Evolutionary conservation across 2,797 vertebrate genomes (phyloP).

Genomic region (Acestrorhynchus altus): DNA sequence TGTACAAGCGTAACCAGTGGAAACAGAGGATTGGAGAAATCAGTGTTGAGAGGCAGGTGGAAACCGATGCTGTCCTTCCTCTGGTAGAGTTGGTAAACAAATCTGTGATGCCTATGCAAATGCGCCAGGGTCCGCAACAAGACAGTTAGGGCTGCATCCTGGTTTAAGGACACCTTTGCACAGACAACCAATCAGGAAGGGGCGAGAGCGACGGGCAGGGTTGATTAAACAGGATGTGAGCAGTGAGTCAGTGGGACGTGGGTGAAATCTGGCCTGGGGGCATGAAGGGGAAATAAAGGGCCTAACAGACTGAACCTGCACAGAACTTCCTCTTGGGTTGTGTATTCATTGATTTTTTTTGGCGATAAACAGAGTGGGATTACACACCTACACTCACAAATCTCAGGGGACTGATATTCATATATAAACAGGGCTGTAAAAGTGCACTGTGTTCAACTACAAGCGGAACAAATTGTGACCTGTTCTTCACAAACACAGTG

Average conservation of each 20-base stretch:
- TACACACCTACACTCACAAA: too few relatives aligned
- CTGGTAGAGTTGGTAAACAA: conserved; percentile 74
- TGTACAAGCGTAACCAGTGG: background rate
- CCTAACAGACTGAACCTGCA: conserved; percentile 38
- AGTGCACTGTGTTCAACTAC: too few relatives aligned
- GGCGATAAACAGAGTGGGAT: too few relatives aligned
- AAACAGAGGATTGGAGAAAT: conserved; percentile 67
- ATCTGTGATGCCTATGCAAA: conserved; percentile 84
- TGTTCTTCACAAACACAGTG: too few relatives aligned
- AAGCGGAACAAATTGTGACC: too few relatives aligned
- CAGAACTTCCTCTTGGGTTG: conserved; percentile 47
- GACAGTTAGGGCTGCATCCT: conserved; percentile 75
- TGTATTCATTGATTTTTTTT: too few relatives aligned
- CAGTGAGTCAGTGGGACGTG: conserved; percentile 55
- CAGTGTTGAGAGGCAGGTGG: conserved; percentile 67
- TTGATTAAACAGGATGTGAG: conserved; percentile 73
- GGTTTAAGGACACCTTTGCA: conserved; percentile 60
- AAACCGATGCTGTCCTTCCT: conserved; percentile 57
- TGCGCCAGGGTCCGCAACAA: conserved; percentile 63
- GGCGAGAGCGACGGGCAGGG: conserved; percentile 59
- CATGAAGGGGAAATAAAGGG: conserved; percentile 59
- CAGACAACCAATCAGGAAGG: conserved; percentile 60
- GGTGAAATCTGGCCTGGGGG: conserved; percentile 50
- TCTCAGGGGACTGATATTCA: too few relatives aligned
- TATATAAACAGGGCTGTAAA: too few relatives aligned